Base-by-base conservation (phyloP, 2,888 invertebrate genomes). In the Apodemia hepburni region DNA sequence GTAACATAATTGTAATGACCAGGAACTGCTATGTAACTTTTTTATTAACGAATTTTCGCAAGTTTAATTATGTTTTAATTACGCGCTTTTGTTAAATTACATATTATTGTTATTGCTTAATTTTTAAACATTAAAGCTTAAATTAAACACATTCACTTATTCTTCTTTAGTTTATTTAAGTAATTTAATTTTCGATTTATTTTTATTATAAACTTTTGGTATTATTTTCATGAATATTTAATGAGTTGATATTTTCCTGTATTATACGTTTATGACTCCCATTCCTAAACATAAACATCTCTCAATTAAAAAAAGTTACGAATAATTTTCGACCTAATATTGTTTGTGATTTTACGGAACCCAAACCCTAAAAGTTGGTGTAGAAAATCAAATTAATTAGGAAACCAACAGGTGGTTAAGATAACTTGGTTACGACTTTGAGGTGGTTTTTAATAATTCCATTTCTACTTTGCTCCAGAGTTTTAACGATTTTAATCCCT, bases 321-420 rank as follows among this genome's bases (percentile, higher is more conserved):
- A 11, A 49, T 49, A 0, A 6, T 29, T 29, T 29, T 29, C 7
- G 29, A 29, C 7, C 29, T n/a, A n/a, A n/a, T n/a, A n/a, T 54
- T 54, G 18, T 51, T 11, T 18, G 49, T n/a, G 18, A 15, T n/a
- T 42, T 27, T 49, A 45, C 51, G 62, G 66, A 75, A 71, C 71
- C 72, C 74, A 76, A 77, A 75, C 38, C 12, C 70, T 68, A 70
- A 73, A 73, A 75, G 74, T 72, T 72, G 76, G 67, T 69, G 68
- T 74, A 71, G 69, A 70, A 81, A 84, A 88, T 87, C 79, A 82
- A 87, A 88, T 88, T 84, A 88, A 89, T 88, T 87, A 88, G 71
- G 67, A 72, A 73, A 77, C 82, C 87, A 87, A 88, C 89, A 89
- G 89, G 87, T 89, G 81, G 81, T 68, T 70, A 70, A 79, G 81